Evolutionary conservation across 1,140 invertebrate genomes (phyloP), one percentile per base, ranked within the genome.

Genomic region (Mercenaria mercenaria): DNA sequence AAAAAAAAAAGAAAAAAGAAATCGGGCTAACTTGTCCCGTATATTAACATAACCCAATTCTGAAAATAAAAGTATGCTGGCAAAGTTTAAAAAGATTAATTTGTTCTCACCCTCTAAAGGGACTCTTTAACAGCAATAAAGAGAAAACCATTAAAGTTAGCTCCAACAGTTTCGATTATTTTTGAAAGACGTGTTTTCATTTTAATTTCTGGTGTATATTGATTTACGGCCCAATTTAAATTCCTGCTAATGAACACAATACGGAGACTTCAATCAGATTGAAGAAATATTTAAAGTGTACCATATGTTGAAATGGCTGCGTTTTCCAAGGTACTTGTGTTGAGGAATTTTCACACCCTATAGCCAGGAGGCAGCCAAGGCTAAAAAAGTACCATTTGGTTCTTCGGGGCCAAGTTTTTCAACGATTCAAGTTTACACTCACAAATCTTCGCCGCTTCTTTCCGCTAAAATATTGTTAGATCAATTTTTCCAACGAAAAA

Each of bases 101-200:
- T 29, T 64, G 20, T 11, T 29, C 59, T n/a, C 23, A 64, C n/a
- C 11, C 26, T 26, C 11, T 64, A 29, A 29, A 64, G 59, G 59
- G n/a, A 29, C 26, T 20, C 59, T 64, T 64, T 29, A 47, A 29
- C 59, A 29, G 8, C 59, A 20, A 26, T 64, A 29, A 64, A 29
- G 15, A 23, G 6, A 34, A 72, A 39, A 39, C 67, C 67, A 72
- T 37, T 72, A 72, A 72, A 37, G 32, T 18, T 20, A 39, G 34
- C 67, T 72, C 67, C 67, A 72, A 72, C 67, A 37, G 67, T 41
- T 72, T 72, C 67, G 18, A 72, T 72, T 41, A 72, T 72, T 41
- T 67, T 72, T 72, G 59, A 64, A 64, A 64, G 59, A 29, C 59
- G 29, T 64, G 59, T 41, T 72, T 72, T 72, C 67, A 72, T 39